These are phyloP conservation scores for Atlantisia rogersi DNA, from an alignment of 2,113 vertebrate genomes.

Conservation along the genomic window DNA sequence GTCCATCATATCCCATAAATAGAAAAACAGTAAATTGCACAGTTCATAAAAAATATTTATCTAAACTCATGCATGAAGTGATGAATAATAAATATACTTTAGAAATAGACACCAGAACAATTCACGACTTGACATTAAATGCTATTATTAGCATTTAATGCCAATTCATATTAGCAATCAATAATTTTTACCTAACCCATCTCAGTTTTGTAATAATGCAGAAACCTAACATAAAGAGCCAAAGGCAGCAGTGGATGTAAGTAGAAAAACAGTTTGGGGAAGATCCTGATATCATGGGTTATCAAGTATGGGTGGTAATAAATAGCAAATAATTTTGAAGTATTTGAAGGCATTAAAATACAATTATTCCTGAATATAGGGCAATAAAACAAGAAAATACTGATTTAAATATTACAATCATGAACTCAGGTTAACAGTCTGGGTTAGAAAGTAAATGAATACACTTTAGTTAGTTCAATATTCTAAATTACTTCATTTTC, in stretches of 20 bases:
- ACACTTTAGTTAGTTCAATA: background rate
- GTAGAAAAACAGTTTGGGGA: background rate
- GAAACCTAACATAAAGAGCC: background rate
- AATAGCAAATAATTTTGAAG: background rate
- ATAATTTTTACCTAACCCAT: background rate
- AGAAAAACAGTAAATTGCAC: background rate
- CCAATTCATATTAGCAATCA: background rate
- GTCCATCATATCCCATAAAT: background rate
- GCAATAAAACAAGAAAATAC: background rate
- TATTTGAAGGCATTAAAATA: background rate
- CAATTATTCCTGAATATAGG: background rate
- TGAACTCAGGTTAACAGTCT: background rate
- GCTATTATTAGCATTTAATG: background rate
- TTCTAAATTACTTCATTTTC: conserved; percentile 38
- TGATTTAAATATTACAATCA: background rate
- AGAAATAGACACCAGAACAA: background rate
- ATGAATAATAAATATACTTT: background rate
- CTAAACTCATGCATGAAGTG: background rate
- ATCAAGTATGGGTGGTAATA: background rate
- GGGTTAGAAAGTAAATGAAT: background rate
- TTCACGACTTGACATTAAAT: background rate
- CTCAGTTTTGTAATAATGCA: background rate
- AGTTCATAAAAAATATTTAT: background rate
- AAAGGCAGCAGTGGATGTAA: background rate
- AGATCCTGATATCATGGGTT: background rate